A percentile compares a stretch with the other conserved stretches of the same genome.
Conservation (phyloP, 2,888 invertebrate genomes). For the Nemotelus nigrinus region DNA sequence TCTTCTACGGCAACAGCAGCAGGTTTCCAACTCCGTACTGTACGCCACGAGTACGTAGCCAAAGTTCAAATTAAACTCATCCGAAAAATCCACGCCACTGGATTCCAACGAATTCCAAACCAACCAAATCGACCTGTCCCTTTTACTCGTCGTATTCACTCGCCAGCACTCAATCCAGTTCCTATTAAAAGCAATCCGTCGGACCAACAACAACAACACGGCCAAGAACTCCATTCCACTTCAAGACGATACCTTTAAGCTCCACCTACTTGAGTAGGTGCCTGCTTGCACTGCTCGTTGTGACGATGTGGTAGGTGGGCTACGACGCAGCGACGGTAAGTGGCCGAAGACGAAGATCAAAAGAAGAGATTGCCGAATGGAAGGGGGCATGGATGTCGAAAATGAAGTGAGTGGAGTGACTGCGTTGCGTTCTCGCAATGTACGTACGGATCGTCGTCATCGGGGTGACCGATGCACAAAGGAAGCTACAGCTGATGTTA, state of each 20-base stretch:
- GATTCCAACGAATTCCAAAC: neutral
- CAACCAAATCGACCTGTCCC: conserved; percentile 20
- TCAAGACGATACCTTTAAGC: conserved; percentile 35
- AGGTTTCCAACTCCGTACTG: neutral
- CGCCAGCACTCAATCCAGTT: conserved; percentile 8
- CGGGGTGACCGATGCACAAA: neutral
- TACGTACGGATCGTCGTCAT: neutral
- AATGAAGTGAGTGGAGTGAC: neutral
- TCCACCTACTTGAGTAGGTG: conserved; percentile 42
- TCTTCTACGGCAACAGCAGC: neutral
- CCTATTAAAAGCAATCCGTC: neutral
- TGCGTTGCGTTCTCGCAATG: no score
- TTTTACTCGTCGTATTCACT: conserved; percentile 8
- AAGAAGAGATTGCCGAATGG: neutral
- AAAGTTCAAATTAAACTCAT: neutral
- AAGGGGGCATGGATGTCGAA: neutral
- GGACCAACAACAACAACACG: conserved; percentile 28
- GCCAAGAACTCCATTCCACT: conserved; percentile 32
- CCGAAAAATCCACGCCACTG: conserved; percentile 34
- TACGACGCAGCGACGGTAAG: conserved; percentile 24
- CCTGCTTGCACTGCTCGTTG: neutral
- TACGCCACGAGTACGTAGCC: no score
- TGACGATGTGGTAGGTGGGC: conserved; percentile 27
- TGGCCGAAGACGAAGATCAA: conserved; percentile 6
- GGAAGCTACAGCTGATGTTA: conserved; percentile 28